phyloP scores from a whole-genome alignment of 2,113 vertebrate genomes.

The Triplophysa siluroides region DNA sequence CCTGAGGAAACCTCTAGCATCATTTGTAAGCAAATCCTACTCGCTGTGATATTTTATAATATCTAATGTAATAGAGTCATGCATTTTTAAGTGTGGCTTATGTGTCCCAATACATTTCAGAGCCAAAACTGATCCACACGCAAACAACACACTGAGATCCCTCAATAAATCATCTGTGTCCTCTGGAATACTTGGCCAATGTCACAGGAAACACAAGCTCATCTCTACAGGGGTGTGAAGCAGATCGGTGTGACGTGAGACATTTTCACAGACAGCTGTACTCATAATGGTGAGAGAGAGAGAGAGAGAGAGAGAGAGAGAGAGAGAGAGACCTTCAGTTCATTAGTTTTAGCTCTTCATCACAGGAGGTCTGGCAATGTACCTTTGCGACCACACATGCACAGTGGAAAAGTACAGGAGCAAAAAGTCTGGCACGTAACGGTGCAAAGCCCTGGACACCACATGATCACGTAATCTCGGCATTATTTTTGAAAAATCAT shows the following conservation, averaged over 20 bases:
- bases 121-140: not conserved
- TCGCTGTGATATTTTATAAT: no score
- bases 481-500: slow-evolving; percentile 4
- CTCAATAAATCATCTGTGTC: slow-evolving; percentile 31
- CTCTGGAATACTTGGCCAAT: slow-evolving; percentile 33
- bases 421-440: not conserved
- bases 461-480: slow-evolving; percentile 28
- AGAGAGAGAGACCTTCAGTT: not conserved
- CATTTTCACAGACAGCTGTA: slow-evolving; percentile 30
- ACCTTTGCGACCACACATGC: slow-evolving; percentile 1
- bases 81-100: not conserved
- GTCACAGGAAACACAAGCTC: slow-evolving; percentile 30
- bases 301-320: not conserved
- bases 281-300: not conserved
- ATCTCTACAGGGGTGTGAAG: slow-evolving; percentile 13
- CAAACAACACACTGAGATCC: not conserved
- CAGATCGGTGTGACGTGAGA: slow-evolving; percentile 20
- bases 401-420: slow-evolving; percentile 35
- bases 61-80: not conserved
- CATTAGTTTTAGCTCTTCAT: slow-evolving; percentile 17
- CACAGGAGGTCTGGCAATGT: slow-evolving; percentile 14
- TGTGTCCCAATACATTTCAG: not conserved
- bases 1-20: no score
- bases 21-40: no score
- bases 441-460: not conserved